Evolutionary conservation across 2,797 vertebrate species (phyloP), one percentile per base, ranked within the genome.

Genomic region (Acrocephalus scirpaceus): DNA sequence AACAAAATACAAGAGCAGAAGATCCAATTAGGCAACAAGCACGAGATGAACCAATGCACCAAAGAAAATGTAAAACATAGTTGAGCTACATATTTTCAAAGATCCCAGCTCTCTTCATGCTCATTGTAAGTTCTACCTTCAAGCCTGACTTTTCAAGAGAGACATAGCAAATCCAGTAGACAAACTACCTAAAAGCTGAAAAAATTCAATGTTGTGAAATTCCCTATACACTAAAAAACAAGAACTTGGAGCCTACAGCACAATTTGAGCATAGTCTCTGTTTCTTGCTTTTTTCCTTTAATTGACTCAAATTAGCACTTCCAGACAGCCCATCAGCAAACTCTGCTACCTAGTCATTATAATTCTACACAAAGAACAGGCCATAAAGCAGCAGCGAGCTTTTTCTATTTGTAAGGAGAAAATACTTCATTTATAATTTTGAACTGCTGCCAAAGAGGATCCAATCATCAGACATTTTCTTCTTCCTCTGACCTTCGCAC

Each of bases 341-440:
- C 18, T 32, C 2, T 21, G 16, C 65, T 62, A 54, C 30, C 65
- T 62, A 54, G 50, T 64, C 30, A 72, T 82, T 92, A 36, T 29
- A 87, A 74, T 82, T 80, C 69, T 38, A 47, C 16, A 51, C 38
- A 80, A 60, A 80, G 32, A 25, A 36, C 15, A 69, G 89, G n/a
- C 23, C 82, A 88, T 80, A 92, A 83, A 86, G 25, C 42, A 65
- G 64, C 9, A 82, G n/a, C 4, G 0, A 47, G 25, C 7, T 66
- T 85, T 84, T 71, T 48, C 47, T 76, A 38, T 83, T 91, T 64
- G 88, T 54, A 73, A 86, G 51, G 8, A 62, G 29, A 95, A 91
- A 87, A 85, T 36, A 50, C 42, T 83, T n/a, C 51, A 48, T 88
- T 93, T 92, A 36, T 90, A 32, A 16, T 62, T 73, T 83, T 96